Conservation (phyloP, 2,888 invertebrate genomes). For the Steinernema scapterisci region DNA sequence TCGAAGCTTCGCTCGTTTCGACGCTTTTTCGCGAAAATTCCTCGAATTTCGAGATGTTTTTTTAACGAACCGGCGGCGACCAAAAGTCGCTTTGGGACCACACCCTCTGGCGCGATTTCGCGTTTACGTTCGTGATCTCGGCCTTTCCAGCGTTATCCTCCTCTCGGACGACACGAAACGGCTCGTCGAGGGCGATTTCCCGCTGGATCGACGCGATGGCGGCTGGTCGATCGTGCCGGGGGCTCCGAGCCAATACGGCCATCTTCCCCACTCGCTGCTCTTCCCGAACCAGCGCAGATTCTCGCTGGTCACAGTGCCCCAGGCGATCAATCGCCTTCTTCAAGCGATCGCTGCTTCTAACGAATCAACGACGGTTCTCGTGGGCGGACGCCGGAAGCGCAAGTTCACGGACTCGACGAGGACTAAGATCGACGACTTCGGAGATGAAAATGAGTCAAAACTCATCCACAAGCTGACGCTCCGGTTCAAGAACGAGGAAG, state of each 20-base stretch:
- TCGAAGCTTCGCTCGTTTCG: no score
- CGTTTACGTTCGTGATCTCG: no score
- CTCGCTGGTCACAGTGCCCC: constrained; percentile 63
- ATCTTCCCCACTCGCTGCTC: constrained; percentile 34
- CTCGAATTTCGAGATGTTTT: no score
- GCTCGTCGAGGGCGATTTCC: constrained; percentile 35
- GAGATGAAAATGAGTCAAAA: constrained; percentile 35
- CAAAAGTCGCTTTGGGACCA: no score
- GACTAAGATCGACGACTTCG: constrained; percentile 36
- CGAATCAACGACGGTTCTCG: background rate
- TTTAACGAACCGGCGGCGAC: no score
- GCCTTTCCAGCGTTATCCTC: constrained; percentile 38
- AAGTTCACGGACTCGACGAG: constrained; percentile 4
- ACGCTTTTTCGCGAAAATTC: no score
- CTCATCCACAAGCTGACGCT: constrained; percentile 48
- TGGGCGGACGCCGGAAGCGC: constrained; percentile 18
- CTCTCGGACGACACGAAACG: constrained; percentile 41
- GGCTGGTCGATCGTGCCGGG: constrained; percentile 36
- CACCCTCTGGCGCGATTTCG: no score
- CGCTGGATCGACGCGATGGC: constrained; percentile 36
- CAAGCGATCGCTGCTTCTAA: constrained; percentile 32
- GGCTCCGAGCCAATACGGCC: constrained; percentile 11
- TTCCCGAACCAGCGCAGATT: constrained; percentile 54
- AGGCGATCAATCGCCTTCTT: constrained; percentile 62
- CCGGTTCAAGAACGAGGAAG: constrained; percentile 46